phyloP scores from a whole-genome alignment of 2,797 vertebrate species.

The Sphenopsis melanotis region DNA sequence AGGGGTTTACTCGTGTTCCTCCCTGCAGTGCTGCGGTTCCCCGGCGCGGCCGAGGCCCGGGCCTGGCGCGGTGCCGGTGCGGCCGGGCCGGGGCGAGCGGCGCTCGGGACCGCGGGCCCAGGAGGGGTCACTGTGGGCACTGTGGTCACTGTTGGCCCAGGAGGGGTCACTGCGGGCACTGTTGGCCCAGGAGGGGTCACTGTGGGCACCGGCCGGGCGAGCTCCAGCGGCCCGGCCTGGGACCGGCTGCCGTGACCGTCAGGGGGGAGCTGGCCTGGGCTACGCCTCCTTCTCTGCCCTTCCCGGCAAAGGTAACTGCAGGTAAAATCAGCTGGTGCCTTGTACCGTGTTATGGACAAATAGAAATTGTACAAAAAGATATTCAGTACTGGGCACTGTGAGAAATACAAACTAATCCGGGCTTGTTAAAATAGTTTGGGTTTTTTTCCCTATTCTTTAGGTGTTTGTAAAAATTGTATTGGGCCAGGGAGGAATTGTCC shows the following conservation, averaged over 20 bases:
- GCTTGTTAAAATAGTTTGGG: not conserved
- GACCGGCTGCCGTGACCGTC: fast-evolving
- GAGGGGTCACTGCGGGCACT: too few species aligned
- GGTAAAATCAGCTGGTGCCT: not conserved
- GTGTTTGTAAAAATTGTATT: not conserved
- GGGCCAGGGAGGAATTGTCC: not conserved
- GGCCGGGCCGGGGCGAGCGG: not conserved
- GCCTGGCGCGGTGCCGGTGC: constrained; percentile 12
- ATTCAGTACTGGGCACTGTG: not conserved
- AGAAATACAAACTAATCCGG: not conserved
- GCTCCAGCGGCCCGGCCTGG: not conserved
- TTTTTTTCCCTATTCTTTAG: not conserved
- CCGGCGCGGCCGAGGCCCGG: not conserved
- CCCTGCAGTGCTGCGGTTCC: not conserved
- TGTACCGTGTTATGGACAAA: not conserved
- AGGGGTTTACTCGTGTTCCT: not conserved
- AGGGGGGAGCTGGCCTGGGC: not conserved
- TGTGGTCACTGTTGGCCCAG: too few species aligned
- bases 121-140: too few species aligned
- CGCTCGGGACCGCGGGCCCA: not conserved
- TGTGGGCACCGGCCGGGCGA: not conserved
- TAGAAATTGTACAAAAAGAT: fast-evolving
- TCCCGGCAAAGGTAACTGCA: not conserved
- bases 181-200: not conserved
- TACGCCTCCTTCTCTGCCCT: not conserved